These are phyloP conservation scores for Prochilodus magdalenae DNA, from an alignment of 2,113 vertebrate species.

Conservation along the genomic window DNA sequence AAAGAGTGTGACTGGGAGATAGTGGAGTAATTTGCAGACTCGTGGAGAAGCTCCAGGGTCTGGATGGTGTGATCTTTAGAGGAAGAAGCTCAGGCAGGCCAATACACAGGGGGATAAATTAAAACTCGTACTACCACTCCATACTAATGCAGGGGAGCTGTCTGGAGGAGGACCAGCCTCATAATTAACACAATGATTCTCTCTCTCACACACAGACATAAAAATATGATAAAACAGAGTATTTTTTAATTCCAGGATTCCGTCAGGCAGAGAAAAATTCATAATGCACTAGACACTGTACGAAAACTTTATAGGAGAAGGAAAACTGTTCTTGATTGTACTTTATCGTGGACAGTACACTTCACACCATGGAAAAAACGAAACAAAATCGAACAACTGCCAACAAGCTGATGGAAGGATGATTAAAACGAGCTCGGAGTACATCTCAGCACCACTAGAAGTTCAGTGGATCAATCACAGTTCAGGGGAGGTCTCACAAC, in stretches of 20 bases:
- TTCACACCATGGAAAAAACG: too few relatives aligned
- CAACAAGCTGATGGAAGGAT: too few relatives aligned
- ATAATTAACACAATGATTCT: constrained; percentile 52
- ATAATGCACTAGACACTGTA: background rate
- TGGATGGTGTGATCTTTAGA: constrained; percentile 53
- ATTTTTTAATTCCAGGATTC: background rate
- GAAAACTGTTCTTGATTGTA: too few relatives aligned
- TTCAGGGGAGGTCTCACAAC: too few relatives aligned
- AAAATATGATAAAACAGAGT: background rate
- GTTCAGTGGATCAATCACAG: too few relatives aligned
- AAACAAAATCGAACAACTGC: too few relatives aligned
- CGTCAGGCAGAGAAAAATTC: background rate
- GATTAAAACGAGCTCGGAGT: too few relatives aligned
- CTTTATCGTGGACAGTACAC: too few relatives aligned
- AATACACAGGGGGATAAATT: constrained; percentile 65
- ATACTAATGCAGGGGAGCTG: constrained; percentile 49
- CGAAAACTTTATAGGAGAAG: too few relatives aligned
- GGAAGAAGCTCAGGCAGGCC: constrained; percentile 36
- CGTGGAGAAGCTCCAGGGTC: constrained; percentile 25
- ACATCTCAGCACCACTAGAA: too few relatives aligned
- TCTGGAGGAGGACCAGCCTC: constrained; percentile 39
- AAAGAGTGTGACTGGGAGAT: constrained; percentile 28
- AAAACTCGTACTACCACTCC: constrained; percentile 49
- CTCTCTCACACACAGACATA: constrained; percentile 6
- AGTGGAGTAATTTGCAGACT: constrained; percentile 41